Base-by-base conservation (phyloP, 2,888 invertebrate genomes). In the Enchytraeus crypticus region DNA sequence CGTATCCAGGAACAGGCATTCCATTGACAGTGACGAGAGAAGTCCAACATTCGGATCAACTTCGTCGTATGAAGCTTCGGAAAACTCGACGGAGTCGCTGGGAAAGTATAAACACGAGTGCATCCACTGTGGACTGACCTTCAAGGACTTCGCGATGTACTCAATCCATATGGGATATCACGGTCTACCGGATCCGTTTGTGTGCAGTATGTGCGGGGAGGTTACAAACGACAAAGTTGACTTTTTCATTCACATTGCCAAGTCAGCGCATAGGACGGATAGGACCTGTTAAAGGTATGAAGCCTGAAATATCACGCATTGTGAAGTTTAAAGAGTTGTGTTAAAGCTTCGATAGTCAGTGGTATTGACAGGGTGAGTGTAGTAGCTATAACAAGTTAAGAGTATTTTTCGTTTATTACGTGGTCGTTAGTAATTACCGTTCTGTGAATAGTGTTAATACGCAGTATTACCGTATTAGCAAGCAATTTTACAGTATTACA, bases 121-220 rank as follows among this genome's bases (percentile, higher is more conserved):
- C 77, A 85, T 86, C 66, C 88, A 86, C 76, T 97, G 96, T 80
- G 88, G 88, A 75, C 92, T 96, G 58, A 84, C 86, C 3, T 97
- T 96, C 78, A 86, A 87, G 29, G 89, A 92, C 75, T 84, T 87
- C 30, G 87, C 91, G 45, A 87, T 97, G 85, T 92, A 92, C 80
- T 87, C 89, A 26, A 89, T 95, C 76, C 97, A 98, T 80, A 95
- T 93, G 92, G 92, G 92, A 65, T 95, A 90, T 81, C 97, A 97
- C 78, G 90, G 90, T 8, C 89, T 86, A 81, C 85, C 87, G 63
- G 87, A 93, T 77, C 95, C 93, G 0, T 96, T 90, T 81, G 88
- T 88, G 77, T 98, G 98, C 81, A 93, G 92, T 82, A 89, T 90
- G 84, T 98, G 98, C 77, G 95, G 95, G 0, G 86, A 88, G 71